Percentiles rank a stretch among this genome's conserved stretches.
Conservation (phyloP, 2,888 invertebrate species). For the Melanostoma scalare region DNA sequence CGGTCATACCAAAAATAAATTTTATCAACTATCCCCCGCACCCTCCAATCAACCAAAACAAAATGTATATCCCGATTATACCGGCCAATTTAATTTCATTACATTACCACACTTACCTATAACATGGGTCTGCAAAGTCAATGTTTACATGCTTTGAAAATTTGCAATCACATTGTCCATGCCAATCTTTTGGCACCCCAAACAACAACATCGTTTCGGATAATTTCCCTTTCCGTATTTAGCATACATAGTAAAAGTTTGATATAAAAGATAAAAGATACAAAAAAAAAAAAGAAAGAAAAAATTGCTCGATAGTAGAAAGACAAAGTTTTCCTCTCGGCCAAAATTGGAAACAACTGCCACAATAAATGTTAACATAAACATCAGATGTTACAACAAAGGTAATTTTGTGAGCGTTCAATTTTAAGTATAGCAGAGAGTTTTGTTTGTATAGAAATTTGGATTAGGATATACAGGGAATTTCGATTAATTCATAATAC, state of each 20-base stretch:
- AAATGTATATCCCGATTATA: too few relatives aligned
- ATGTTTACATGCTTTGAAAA: constrained; percentile 15
- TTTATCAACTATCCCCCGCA: neutral
- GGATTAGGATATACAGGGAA: neutral
- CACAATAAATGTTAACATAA: constrained; percentile 51
- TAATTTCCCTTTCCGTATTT: constrained; percentile 7
- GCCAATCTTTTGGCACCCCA: neutral
- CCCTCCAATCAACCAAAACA: neutral
- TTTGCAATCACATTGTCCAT: constrained; percentile 4
- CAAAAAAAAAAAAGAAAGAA: neutral
- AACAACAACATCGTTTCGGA: neutral
- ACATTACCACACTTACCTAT: constrained; percentile 1
- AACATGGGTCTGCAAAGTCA: constrained; percentile 6
- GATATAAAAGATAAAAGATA: neutral
- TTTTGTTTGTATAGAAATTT: constrained; percentile 10
- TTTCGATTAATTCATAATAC: too few relatives aligned
- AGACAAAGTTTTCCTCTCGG: constrained; percentile 20
- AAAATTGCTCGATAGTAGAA: constrained; percentile 3
- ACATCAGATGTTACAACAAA: constrained; percentile 38
- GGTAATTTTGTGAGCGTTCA: constrained; percentile 19
- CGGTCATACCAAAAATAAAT: neutral
- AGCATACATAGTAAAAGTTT: neutral
- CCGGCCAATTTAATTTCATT: constrained; percentile 11
- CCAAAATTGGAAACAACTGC: constrained; percentile 25
- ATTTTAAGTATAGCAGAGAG: neutral